Evolutionary conservation across 2,888 invertebrate species (phyloP).

Genomic region (Tetragnatha montana): DNA sequence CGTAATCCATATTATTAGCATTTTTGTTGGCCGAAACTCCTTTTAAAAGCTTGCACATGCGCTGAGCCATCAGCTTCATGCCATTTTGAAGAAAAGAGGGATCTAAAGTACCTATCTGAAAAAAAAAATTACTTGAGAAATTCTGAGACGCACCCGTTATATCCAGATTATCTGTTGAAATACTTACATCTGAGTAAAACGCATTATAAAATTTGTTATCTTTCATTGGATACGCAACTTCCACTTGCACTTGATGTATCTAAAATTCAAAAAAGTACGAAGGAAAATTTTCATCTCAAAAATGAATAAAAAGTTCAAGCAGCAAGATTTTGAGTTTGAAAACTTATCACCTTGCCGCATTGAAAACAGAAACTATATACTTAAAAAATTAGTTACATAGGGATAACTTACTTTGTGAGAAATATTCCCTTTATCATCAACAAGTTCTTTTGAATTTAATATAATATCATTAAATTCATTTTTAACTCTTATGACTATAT

Average conservation of each 20-base stretch:
- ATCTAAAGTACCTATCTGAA: constrained; percentile 29
- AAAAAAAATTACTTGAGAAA: neutral
- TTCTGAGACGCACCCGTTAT: too few relatives aligned
- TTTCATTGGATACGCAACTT: constrained; percentile 30
- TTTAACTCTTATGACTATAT: constrained; percentile 13
- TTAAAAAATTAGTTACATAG: neutral
- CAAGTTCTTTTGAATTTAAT: neutral
- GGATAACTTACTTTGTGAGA: neutral
- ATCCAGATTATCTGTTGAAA: neutral
- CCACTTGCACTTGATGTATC: constrained; percentile 51
- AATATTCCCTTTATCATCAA: neutral
- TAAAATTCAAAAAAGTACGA: constrained; percentile 8
- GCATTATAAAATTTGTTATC: constrained; percentile 43
- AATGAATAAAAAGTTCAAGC: neutral
- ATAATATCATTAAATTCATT: constrained; percentile 46
- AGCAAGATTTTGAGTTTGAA: neutral
- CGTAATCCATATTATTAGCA: constrained; percentile 38
- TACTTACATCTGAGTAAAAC: constrained; percentile 52
- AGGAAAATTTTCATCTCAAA: too few relatives aligned
- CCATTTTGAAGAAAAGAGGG: constrained; percentile 56
- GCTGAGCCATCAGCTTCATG: constrained; percentile 31
- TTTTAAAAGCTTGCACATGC: constrained; percentile 49
- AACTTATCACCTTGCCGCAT: neutral
- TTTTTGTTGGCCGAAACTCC: constrained; percentile 42
- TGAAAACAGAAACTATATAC: too few relatives aligned